Conservation (phyloP, 2,113 vertebrate genomes). For the Psammodynastes pulverulentus region DNA sequence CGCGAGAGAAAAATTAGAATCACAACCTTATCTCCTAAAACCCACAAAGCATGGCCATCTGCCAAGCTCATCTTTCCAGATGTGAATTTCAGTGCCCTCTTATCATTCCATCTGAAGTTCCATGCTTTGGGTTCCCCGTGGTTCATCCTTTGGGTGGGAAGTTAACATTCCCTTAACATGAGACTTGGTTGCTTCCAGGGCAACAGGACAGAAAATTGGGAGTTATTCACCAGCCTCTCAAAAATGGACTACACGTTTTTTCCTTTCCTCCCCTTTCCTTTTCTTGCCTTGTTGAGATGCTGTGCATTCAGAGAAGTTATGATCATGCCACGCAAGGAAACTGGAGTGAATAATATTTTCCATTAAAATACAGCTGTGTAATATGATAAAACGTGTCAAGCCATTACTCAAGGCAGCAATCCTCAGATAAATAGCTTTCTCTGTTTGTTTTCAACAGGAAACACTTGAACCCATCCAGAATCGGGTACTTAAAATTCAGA, state of each 20-base stretch:
- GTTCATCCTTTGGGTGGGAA: not conserved
- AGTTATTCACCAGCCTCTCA: not conserved
- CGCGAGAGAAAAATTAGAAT: not conserved
- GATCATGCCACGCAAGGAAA: not conserved
- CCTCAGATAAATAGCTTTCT: slow-evolving; percentile 60
- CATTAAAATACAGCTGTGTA: slow-evolving; percentile 51
- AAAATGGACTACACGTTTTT: not conserved
- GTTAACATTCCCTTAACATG: not conserved
- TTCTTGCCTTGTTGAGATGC: not conserved
- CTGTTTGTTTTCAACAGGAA: slow-evolving; percentile 59
- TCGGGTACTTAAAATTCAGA: slow-evolving; percentile 64
- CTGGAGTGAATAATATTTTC: slow-evolving; percentile 32
- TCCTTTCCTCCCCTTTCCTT: too few relatives aligned
- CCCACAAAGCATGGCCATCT: not conserved
- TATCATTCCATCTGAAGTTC: not conserved
- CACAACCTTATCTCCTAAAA: not conserved
- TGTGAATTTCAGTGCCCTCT: not conserved
- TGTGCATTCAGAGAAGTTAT: not conserved
- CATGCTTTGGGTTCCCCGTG: not conserved
- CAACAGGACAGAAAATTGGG: not conserved
- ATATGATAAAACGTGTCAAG: slow-evolving; percentile 42
- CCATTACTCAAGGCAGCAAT: slow-evolving; percentile 64
- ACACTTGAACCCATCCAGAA: slow-evolving; percentile 64
- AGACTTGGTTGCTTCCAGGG: not conserved
- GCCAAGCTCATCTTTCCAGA: not conserved